These are phyloP conservation scores for Clarias pachynema DNA, from an alignment of 2,797 vertebrate genomes.

Conservation along the genomic window DNA sequence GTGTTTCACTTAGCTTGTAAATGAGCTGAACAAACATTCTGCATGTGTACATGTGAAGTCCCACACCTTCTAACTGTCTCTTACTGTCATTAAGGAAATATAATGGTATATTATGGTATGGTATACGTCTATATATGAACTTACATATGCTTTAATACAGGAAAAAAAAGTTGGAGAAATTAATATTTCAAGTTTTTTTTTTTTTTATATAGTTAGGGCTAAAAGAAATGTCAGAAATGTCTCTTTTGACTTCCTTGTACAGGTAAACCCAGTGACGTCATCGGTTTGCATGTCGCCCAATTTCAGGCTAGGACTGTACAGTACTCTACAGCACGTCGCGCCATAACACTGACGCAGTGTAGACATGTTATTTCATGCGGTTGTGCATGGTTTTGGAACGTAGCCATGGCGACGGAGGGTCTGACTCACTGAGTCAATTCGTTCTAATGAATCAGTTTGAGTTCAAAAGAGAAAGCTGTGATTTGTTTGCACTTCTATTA, in stretches of 20 bases:
- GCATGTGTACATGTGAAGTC: not conserved
- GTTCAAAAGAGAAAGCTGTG: not conserved
- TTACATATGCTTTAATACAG: not conserved
- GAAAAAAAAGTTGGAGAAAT: not conserved
- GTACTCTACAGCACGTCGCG: too few relatives aligned
- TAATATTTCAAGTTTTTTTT: not conserved
- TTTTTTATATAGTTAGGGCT: not conserved
- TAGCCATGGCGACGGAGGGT: constrained; percentile 1
- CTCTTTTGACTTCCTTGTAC: not conserved
- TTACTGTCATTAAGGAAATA: not conserved
- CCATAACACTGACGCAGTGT: not conserved
- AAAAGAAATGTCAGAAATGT: not conserved
- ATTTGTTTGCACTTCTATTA: not conserved
- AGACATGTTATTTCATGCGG: not conserved
- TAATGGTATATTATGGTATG: not conserved
- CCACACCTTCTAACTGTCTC: not conserved
- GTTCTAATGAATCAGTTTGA: not conserved
- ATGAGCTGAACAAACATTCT: not conserved
- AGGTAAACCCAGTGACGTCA: constrained; percentile 3
- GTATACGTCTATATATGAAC: too few relatives aligned
- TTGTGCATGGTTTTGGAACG: not conserved
- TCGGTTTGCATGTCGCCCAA: not conserved
- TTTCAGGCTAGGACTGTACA: not conserved
- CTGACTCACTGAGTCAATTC: constrained; percentile 19
- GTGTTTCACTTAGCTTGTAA: not conserved